A percentile compares a stretch with the other conserved stretches of the same genome.
Evolutionary conservation across 2,113 vertebrate genomes (phyloP).

Genomic region (Vulpes ferrilata): DNA sequence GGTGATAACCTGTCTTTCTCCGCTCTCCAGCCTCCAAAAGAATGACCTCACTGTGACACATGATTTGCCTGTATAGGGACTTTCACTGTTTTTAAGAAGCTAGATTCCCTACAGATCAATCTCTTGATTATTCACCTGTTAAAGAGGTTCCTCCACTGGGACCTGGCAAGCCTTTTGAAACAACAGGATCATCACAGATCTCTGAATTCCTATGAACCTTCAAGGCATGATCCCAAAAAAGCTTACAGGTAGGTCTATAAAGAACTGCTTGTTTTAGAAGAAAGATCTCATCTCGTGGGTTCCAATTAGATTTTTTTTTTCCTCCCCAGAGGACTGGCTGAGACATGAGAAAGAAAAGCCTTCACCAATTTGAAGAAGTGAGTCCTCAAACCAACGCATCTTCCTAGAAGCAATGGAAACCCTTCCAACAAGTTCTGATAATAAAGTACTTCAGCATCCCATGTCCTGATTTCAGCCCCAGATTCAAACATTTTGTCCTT

Average conservation of each 20-base stretch:
- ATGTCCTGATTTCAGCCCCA: neutral
- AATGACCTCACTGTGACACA: fast-evolving
- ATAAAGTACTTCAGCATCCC: neutral
- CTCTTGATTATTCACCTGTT: neutral
- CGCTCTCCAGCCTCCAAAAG: neutral
- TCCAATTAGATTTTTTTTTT: neutral
- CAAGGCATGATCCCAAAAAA: fast-evolving
- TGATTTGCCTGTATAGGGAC: too few species aligned
- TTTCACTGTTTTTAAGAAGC: neutral
- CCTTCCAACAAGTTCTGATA: neutral
- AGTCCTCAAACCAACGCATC: neutral
- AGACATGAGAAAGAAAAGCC: neutral
- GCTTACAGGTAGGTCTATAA: neutral
- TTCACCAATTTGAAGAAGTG: neutral
- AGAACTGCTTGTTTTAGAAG: neutral
- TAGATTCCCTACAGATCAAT: fast-evolving
- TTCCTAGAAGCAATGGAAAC: neutral
- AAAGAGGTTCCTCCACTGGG: neutral
- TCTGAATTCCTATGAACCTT: neutral
- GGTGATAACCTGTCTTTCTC: neutral
- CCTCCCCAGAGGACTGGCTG: neutral
- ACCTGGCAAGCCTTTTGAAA: fast-evolving
- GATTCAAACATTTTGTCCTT: too few species aligned
- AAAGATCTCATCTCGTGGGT: neutral
- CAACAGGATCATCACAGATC: fast-evolving